Conservation (phyloP, 2,888 invertebrate species). For the Neria commutata region DNA sequence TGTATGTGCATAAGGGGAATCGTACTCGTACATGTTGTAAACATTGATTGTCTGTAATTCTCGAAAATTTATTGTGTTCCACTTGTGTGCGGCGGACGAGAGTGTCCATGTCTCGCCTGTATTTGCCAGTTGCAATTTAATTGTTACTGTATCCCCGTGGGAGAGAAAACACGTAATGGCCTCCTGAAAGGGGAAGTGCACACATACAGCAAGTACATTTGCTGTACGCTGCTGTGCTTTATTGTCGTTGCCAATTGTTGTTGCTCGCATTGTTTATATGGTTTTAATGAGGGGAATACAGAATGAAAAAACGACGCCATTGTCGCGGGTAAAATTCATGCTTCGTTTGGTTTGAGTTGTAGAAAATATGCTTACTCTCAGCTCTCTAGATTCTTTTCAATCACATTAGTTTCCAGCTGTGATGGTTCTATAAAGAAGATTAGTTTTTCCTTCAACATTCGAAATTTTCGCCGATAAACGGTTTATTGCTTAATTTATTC, state of each 20-base stretch:
- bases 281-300: neutral
- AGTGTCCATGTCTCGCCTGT: constrained; percentile 19
- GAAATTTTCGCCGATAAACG: no score
- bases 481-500: no score
- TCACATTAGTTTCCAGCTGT: no score
- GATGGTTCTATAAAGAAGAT: no score
- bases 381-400: no score
- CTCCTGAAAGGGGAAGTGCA: neutral
- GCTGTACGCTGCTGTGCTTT: neutral
- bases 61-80: no score
- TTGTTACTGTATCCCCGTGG: constrained; percentile 49
- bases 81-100: no score
- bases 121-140: constrained; percentile 24
- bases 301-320: neutral
- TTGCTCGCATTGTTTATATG: neutral
- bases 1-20: no score
- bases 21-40: no score
- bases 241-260: neutral
- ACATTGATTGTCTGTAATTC: no score
- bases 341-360: neutral
- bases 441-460: no score
- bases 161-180: constrained; percentile 20
- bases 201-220: neutral
- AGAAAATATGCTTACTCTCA: no score
- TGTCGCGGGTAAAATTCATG: neutral